Base-by-base conservation (phyloP, 2,797 vertebrate genomes). In the Morelia viridis region DNA sequence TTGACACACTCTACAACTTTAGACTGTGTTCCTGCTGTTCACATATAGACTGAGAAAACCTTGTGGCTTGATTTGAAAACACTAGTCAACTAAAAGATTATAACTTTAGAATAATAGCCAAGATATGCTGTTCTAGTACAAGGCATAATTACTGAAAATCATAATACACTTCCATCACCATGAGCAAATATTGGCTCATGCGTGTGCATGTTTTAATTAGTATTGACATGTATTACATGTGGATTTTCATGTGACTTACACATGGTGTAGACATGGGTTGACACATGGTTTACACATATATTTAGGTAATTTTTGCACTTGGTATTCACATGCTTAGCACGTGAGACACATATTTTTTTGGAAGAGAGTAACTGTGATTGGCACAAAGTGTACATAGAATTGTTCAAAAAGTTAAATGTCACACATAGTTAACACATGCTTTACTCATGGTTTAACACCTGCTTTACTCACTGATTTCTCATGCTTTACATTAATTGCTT, bases 371-470 rank as follows among this genome's bases (percentile, higher is more conserved):
- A 65, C 28, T 87, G 84, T 17, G 28, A 53, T 64, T 60, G 60
- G 88, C 68, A 68, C 56, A 2, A 65, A 64, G 35, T 89, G 89
- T 91, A 91, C 80, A 76, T 60, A 65, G 86, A 86, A 76, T 57
- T 85, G 46, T 83, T 80, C 65, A 2, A 61, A 71, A 87, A 87
- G 60, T 65, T 91, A 90, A 41, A 91, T 84, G 85, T 68, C 84
- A 91, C 60, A 89, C 46, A 83, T 89, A 86, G 83, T 62, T 91
- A 86, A 86, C 58, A 80, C 90, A 91, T 91, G 90, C 92, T 91
- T 93, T 93, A 89, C 92, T 93, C 90, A 91, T 93, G 85, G 68
- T 88, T 86, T 76, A 88, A 93, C 64, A 41, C 92, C 85, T 88
- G 92, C 85, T 90, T 92, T 92, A 88, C 89, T 88, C 89, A 88